These are phyloP conservation scores for Stenodema calcarata DNA, from an alignment of 2,888 invertebrate genomes.

Conservation along the genomic window DNA sequence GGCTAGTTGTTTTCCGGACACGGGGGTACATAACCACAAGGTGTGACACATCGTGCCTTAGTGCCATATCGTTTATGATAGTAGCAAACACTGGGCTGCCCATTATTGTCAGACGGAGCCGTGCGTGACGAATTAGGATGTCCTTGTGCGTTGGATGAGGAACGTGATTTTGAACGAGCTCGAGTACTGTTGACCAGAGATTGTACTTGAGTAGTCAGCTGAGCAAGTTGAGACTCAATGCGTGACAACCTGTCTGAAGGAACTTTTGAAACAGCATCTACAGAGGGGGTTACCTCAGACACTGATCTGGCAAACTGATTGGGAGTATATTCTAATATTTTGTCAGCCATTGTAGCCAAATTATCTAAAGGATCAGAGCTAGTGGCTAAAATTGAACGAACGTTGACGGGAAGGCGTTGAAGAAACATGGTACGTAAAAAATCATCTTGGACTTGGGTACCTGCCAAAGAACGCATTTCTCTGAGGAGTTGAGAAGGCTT, in stretches of 20 bases:
- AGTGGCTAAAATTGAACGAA: constrained; percentile 12
- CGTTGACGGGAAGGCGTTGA: not conserved
- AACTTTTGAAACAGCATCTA: not conserved
- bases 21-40: not conserved
- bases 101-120: not conserved
- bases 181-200: not conserved
- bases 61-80: not conserved
- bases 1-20: constrained; percentile 26
- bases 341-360: constrained; percentile 10
- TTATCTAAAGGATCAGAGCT: not conserved
- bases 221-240: not conserved
- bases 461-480: constrained; percentile 31
- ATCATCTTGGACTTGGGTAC: constrained; percentile 17
- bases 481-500: constrained; percentile 27
- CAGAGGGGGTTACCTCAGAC: no score
- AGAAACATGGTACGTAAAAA: constrained; percentile 21
- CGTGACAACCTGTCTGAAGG: not conserved
- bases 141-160: not conserved
- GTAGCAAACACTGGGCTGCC: not conserved
- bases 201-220: not conserved
- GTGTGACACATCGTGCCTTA: not conserved
- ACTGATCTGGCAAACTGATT: not conserved
- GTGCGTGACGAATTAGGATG: not conserved
- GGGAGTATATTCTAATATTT: constrained; percentile 3
- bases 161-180: not conserved